Percentiles rank a stretch among this genome's conserved stretches.
These are phyloP conservation scores for Eupithecia inturbata DNA, from an alignment of 2,888 invertebrate genomes.

Conservation along the genomic window DNA sequence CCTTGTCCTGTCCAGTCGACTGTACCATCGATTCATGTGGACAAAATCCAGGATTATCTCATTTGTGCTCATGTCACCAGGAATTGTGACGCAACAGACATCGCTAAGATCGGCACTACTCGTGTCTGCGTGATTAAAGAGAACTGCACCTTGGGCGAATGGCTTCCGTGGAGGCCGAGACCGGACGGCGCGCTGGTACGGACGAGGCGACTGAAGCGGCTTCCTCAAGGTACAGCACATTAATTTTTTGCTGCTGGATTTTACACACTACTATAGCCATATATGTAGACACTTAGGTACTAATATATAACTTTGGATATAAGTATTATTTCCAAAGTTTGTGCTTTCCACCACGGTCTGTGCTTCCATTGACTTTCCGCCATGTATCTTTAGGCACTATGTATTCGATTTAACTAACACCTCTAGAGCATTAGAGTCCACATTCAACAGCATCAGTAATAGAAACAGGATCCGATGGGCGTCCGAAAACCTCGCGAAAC, in stretches of 20 bases:
- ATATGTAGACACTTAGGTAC: too few relatives aligned
- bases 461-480: too few relatives aligned
- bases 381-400: too few relatives aligned
- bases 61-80: conserved; percentile 45
- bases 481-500: too few relatives aligned
- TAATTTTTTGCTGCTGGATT: not conserved
- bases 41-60: too few relatives aligned
- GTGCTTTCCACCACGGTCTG: not conserved
- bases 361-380: not conserved
- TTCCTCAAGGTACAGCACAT: conserved; percentile 76
- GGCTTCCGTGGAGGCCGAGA: conserved; percentile 84
- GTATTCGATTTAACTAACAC: too few relatives aligned
- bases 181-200: conserved; percentile 80
- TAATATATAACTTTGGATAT: too few relatives aligned
- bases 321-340: too few relatives aligned
- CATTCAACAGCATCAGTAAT: too few relatives aligned
- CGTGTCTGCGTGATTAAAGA: conserved; percentile 82
- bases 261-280: not conserved
- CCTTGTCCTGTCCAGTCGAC: too few relatives aligned
- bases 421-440: too few relatives aligned
- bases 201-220: conserved; percentile 68
- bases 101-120: conserved; percentile 64
- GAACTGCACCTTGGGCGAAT: conserved; percentile 83
- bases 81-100: conserved; percentile 63
- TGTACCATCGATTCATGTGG: too few relatives aligned